phyloP scores from a whole-genome alignment of 2,797 vertebrate genomes.

The Notamacropus eugenii region DNA sequence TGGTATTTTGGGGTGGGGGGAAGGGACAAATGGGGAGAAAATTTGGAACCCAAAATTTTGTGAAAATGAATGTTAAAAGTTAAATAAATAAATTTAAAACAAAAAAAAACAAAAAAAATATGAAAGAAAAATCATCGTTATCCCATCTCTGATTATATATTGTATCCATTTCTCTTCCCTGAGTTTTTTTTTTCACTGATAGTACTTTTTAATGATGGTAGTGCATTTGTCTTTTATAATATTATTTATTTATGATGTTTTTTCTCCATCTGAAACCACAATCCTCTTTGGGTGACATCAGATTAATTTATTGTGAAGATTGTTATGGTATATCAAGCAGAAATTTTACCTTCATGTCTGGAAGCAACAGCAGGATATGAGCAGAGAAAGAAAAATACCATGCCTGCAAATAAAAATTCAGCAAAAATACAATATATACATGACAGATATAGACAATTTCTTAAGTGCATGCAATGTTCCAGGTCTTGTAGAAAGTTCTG shows the following conservation, averaged over 20 bases:
- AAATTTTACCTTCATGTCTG: slow-evolving; percentile 67
- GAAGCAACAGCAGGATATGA: slow-evolving; percentile 49
- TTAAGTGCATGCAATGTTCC: not conserved
- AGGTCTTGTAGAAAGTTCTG: not conserved
- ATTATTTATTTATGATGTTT: not conserved
- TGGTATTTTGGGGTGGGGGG: no score
- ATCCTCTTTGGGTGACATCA: slow-evolving; percentile 54
- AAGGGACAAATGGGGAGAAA: no score
- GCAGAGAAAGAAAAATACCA: slow-evolving; percentile 69
- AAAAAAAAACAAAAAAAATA: no score
- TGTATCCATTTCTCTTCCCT: not conserved
- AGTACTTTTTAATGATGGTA: not conserved
- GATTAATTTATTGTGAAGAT: slow-evolving; percentile 64
- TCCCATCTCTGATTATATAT: not conserved
- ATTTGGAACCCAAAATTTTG: no score
- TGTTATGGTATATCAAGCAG: slow-evolving; percentile 67
- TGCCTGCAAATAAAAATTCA: slow-evolving; percentile 4
- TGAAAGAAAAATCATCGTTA: not conserved
- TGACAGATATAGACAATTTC: not conserved
- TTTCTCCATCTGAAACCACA: slow-evolving; percentile 55
- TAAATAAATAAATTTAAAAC: no score
- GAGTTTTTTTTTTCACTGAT: not conserved
- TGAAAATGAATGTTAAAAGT: no score
- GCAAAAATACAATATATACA: slow-evolving; percentile 24
- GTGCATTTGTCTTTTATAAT: slow-evolving; percentile 10